Percentiles rank a stretch among this genome's conserved stretches.
These are phyloP conservation scores for Leptinotarsa defecta DNA, from an alignment of 1,140 invertebrate genomes.

Conservation along the genomic window DNA sequence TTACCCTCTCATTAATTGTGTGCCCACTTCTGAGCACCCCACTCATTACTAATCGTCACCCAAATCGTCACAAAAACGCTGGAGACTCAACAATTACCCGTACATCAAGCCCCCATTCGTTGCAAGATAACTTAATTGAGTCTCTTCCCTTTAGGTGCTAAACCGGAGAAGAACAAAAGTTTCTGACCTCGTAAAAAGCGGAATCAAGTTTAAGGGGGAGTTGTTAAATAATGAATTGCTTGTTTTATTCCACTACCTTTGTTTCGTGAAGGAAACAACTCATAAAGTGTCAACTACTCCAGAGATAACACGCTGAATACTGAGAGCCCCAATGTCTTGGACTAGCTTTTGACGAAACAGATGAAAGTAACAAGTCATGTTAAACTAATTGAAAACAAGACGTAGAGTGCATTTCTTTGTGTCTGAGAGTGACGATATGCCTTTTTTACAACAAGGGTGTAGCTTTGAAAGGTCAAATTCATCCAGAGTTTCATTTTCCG, in stretches of 20 bases:
- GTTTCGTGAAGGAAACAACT: background rate
- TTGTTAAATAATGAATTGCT: constrained; percentile 2
- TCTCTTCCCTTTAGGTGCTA: background rate
- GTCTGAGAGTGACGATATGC: background rate
- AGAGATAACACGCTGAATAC: constrained; percentile 1
- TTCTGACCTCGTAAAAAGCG: constrained; percentile 4
- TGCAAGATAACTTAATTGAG: constrained; percentile 1
- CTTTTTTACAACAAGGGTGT: too few species aligned
- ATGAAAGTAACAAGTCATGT: background rate
- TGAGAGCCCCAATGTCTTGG: background rate
- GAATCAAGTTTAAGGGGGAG: constrained; percentile 1
- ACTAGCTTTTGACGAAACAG: background rate
- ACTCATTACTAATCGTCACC: too few species aligned
- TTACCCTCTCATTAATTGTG: too few species aligned
- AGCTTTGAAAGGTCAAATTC: too few species aligned
- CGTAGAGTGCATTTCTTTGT: background rate
- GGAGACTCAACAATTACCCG: too few species aligned
- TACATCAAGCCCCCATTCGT: background rate
- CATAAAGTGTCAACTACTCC: background rate
- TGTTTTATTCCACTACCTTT: background rate
- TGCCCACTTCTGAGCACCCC: too few species aligned
- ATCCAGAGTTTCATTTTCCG: too few species aligned
- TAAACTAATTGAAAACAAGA: background rate
- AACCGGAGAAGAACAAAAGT: background rate
- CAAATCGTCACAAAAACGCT: too few species aligned